Evolutionary conservation across 2,797 vertebrate genomes (phyloP), one percentile per base, ranked within the genome.

Genomic region (Antrozous pallidus): DNA sequence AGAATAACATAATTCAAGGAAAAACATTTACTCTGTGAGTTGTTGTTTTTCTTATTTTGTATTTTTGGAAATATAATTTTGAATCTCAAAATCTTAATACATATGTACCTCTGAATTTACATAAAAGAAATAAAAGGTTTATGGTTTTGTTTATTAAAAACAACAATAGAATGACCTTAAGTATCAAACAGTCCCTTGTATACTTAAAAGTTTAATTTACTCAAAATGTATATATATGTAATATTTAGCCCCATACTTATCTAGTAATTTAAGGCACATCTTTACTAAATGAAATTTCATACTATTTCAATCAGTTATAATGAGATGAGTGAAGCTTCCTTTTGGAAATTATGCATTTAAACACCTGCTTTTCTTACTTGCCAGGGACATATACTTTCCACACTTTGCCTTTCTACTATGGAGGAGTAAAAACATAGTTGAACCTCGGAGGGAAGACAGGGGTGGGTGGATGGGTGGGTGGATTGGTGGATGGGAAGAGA

Each of bases 141-240:
- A 49, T 14, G 38, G 33, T 75, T 88, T 88, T 91, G 28, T 61
- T 86, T 80, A 73, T 51, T 67, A 73, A 86, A 88, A 89, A 63
- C 5, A 65, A 84, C 6, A 67, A 49, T 56, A 90, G 42, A 51
- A 78, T 89, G 38, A 42, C 33, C 84, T 91, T 87, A 77, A 71
- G 28, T 91, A 65, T 40, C 40, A 95, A 81, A 36, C 1, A 20
- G 81, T 78, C 24, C 12, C 33, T 83, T 83, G 31, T 45, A 22
- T 70, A 75, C 17, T 82, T 89, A 82, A 61, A 95, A 26, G 24
- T 91, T 93, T 89, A 80, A 77, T 51, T 81, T 80, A 69, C 7
- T 93, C n/a, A 78, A 22, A 80, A 65, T 82, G 81, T 84, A 33
- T 56, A 73, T 86, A 13, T 33, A 13, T 90, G 13, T 89, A 78